Percentiles rank a stretch among this genome's conserved stretches.
phyloP scores from a whole-genome alignment of 2,888 invertebrate species.

The Pachymerium ferrugineum region DNA sequence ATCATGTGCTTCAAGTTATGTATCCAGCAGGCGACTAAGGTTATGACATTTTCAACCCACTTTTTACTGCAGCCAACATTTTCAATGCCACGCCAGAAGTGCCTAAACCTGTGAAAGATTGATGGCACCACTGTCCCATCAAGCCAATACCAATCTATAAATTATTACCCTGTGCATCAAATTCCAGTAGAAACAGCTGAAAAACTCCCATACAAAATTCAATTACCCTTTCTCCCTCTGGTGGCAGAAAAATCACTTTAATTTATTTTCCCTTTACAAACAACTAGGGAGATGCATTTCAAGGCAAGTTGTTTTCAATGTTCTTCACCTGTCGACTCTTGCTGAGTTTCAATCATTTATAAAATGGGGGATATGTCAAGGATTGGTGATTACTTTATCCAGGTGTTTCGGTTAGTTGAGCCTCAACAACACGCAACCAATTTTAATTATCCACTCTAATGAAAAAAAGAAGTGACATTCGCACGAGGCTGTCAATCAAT shows the following conservation, averaged over 20 bases:
- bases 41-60: slow-evolving; percentile 4
- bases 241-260: neutral
- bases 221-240: neutral
- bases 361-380: too few relatives aligned
- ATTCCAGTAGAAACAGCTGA: neutral
- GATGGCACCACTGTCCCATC: neutral
- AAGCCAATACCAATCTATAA: slow-evolving; percentile 1
- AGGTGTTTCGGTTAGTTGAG: too few relatives aligned
- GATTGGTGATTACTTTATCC: too few relatives aligned
- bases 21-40: slow-evolving; percentile 8
- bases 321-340: too few relatives aligned
- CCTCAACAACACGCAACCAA: too few relatives aligned
- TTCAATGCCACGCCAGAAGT: neutral
- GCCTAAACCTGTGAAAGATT: neutral
- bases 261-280: too few relatives aligned
- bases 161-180: neutral
- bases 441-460: too few relatives aligned
- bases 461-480: too few relatives aligned
- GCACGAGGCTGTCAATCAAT: too few relatives aligned
- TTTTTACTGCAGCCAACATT: neutral
- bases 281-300: too few relatives aligned
- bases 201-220: neutral
- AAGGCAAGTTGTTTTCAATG: too few relatives aligned
- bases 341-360: too few relatives aligned
- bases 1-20: neutral